Base-by-base conservation (phyloP, 2,888 invertebrate species). In the Agriotes lineatus region DNA sequence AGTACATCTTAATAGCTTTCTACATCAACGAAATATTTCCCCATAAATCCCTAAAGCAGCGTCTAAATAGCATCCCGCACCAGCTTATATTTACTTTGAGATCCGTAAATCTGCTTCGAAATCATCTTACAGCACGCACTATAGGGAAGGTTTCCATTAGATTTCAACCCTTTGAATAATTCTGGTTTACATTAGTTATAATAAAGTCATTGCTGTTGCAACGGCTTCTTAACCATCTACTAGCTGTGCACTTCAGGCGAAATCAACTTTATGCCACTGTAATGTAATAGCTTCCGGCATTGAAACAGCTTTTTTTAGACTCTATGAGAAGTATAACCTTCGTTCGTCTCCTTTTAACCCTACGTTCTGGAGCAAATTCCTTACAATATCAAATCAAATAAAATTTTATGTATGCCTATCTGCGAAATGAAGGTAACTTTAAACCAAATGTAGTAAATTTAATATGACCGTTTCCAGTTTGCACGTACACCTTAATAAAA, bases 11-110 rank as follows among this genome's bases (percentile, higher is more conserved):
- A 37, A 6, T 12, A 37, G 12, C 19, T n/a, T 44, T 20, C 20
- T 44, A 20, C 44, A 19, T 44, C 44, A 20, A 10, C 44, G 19
- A 44, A 20, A 20, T 44, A 44, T 44, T 20, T 44, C n/a, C 44
- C 4, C 44, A 19, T 19, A 44, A 44, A 44, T 44, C 44, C 44
- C 19, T 3, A 44, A 10, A 44, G 18, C 16, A 20, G 19, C 20
- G 10, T 44, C 44, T 44, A 44, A 44, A 44, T 44, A 44, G 44
- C 44, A 44, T 19, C 44, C 16, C 44, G 2, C 7, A 44, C 44
- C 20, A 44, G 44, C 44, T 44, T 44, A 44, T 44, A 44, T 44
- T 20, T 44, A 44, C 44, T 44, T 44, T 44, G 44, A 18, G 44
- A 44, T 44, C 44, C 44, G 44, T 44, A 44, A 44, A 44, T 44